Conservation (phyloP, 2,113 vertebrate genomes). For the Cariama cristata region DNA sequence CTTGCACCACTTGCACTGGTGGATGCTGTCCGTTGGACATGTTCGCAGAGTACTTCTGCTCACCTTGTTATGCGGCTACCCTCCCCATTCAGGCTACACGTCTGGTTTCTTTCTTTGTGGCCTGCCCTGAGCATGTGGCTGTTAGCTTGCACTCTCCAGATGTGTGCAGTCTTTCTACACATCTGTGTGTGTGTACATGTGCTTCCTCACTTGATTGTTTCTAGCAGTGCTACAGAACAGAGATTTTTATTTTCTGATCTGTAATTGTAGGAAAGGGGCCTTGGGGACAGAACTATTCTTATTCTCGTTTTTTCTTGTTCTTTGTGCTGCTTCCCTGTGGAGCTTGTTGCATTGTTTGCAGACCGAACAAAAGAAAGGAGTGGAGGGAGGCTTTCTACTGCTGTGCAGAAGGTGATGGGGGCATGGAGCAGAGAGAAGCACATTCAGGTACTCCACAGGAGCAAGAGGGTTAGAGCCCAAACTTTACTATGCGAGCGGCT, state of each 20-base stretch:
- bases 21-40: background rate
- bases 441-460: background rate
- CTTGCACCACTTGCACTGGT: background rate
- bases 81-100: rapidly evolving
- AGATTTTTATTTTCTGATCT: constrained; percentile 22
- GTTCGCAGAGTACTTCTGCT: background rate
- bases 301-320: background rate
- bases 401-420: background rate
- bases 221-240: background rate
- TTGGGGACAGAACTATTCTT: constrained; percentile 6
- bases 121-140: rapidly evolving
- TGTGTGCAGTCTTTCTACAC: background rate
- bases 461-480: background rate
- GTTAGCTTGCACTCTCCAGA: background rate
- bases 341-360: constrained; percentile 49
- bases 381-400: background rate
- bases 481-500: background rate
- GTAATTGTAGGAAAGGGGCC: constrained; percentile 1
- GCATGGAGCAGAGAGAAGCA: background rate
- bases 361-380: constrained; percentile 18
- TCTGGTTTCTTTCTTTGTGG: background rate
- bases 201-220: background rate
- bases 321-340: constrained; percentile 15
- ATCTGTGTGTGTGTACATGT: background rate
- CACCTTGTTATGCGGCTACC: background rate